Percentiles rank a stretch among this genome's conserved stretches.
phyloP scores from a whole-genome alignment of 2,113 vertebrate genomes.

The Sardina pilchardus region DNA sequence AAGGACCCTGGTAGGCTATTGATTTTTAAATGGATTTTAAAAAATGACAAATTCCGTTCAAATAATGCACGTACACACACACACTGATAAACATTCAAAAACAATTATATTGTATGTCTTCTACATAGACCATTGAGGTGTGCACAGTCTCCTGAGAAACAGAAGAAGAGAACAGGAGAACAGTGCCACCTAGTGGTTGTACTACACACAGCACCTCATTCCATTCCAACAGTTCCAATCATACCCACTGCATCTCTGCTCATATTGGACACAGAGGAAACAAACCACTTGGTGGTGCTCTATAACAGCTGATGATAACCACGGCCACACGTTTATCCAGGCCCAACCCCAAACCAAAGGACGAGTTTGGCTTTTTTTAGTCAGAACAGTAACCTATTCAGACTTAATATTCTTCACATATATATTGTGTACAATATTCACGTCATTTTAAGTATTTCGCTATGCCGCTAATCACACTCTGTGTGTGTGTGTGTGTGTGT shows the following conservation, averaged over 20 bases:
- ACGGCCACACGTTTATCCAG: neutral
- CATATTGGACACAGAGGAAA: neutral
- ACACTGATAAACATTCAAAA: neutral
- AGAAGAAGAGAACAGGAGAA: conserved; percentile 51
- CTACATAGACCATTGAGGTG: neutral
- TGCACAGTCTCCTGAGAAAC: conserved; percentile 20
- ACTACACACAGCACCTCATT: neutral
- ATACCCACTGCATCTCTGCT: neutral
- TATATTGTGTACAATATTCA: no score
- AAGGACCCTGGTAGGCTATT: no score
- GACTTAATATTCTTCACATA: no score
- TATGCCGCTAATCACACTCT: no score
- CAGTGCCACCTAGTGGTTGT: conserved; percentile 65
- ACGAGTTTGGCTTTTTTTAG: neutral
- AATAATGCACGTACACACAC: neutral
- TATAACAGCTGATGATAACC: neutral
- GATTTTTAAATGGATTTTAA: no score
- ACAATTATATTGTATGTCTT: neutral
- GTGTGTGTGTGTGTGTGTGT: no score
- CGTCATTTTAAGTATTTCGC: no score
- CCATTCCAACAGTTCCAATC: neutral
- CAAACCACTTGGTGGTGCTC: conserved; percentile 13
- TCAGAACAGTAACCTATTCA: no score
- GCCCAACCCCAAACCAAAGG: neutral
- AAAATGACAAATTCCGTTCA: no score